Conservation (phyloP, 30 jellyfish, hydroid and myxozoan species). For the Aurelia sp. region DNA sequence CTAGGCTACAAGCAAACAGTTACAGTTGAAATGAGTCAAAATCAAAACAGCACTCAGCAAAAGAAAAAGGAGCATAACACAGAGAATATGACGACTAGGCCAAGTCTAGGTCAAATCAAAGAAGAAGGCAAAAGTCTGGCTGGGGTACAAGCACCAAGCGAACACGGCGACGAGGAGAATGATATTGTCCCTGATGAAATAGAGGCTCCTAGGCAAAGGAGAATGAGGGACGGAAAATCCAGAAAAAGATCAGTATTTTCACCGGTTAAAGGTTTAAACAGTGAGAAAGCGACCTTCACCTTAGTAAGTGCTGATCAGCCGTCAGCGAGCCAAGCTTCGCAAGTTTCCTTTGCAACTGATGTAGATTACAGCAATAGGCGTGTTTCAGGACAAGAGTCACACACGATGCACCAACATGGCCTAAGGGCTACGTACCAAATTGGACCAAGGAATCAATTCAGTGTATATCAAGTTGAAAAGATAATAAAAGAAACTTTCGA, state of each 20-base stretch:
- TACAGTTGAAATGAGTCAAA: too few relatives aligned
- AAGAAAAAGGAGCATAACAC: too few relatives aligned
- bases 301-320: constrained; percentile 37
- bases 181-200: background rate
- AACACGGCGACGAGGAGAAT: background rate
- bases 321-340: background rate
- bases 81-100: constrained; percentile 24
- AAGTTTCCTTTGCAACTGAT: background rate
- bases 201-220: background rate
- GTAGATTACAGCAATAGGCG: constrained; percentile 23
- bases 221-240: background rate
- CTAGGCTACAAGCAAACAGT: too few relatives aligned
- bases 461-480: constrained; percentile 17
- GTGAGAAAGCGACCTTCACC: background rate
- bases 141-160: background rate
- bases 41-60: too few relatives aligned
- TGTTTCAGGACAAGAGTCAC: constrained; percentile 16
- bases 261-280: background rate
- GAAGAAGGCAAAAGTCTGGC: constrained; percentile 30
- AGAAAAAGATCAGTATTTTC: constrained; percentile 29
- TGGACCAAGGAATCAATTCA: constrained; percentile 34
- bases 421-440: constrained; percentile 36
- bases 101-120: constrained; percentile 23
- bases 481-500: constrained; percentile 40
- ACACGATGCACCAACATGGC: background rate